Base-by-base conservation (phyloP, 1,140 invertebrate species). In the Drosophila lacertosa region DNA sequence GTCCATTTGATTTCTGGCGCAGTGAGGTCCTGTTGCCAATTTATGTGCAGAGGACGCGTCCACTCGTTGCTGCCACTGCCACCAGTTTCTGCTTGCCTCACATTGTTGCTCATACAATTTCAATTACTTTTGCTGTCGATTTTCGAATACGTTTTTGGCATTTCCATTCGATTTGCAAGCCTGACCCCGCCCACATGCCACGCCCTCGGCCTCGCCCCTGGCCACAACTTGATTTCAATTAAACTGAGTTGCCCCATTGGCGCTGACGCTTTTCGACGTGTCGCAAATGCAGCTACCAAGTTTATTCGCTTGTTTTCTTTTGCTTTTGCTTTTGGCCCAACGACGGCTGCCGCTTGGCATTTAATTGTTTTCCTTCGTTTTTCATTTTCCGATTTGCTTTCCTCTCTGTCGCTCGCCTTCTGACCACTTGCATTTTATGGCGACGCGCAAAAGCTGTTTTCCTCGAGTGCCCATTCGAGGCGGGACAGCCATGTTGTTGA, bases 21-120 rank as follows among this genome's bases (percentile, higher is more conserved):
- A 81, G 42, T 71, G 63, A 39, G 47, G 47, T 51, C 18, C 33
- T 54, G 45, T 44, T 88, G 63, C 70, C 78, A 88, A 88, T 88
- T 88, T 88, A 88, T 88, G 77, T 78, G 67, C 55, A 75, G 69
- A 67, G 71, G 65, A 64, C 54, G 45, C 26, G 75, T 71, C 62
- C 71, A 75, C 63, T 68, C 53, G 45, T 74, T 77, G 60, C 62
- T 63, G 48, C 9, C 26, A 29, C 26, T 29, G 24, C 59, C 40
- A 54, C 18, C 35, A 32, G 35, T 13, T n/a, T 42, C 32, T n/a
- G 2, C 47, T 9, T n/a, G 16, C 0, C n/a, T 35, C 7, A 86
- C 77, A 86, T 86, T 84, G 80, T 84, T 84, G 76, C 77, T 86
- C 82, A 86, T 86, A 82, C 82, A 86, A 86, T 88, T 88, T 86